Base-by-base conservation (phyloP, 53 echinoderm and acorn worm species). In the Mesocentrotus franciscanus region DNA sequence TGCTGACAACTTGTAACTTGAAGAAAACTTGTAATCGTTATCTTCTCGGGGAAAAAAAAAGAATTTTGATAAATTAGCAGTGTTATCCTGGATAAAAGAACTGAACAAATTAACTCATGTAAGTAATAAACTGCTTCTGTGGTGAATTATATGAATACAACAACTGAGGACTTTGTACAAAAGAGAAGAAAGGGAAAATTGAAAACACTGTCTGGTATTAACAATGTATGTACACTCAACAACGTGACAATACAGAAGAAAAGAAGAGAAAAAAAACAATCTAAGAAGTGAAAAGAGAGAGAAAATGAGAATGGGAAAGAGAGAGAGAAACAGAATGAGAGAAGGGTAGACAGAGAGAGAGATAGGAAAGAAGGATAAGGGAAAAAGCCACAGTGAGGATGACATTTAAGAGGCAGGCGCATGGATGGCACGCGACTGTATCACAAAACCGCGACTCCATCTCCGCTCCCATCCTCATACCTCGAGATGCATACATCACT, bases 341-440 rank as follows among this genome's bases (percentile, higher is more conserved):
- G 85, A 85, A 14, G 39, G 85, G 10, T 0, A 85, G 85, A 85
- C 8, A 85, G 36, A 5, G 56, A 56, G 17, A 49, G 56, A 29
- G n/a, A 1, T 14, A 0, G 10, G 60, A 14, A 60, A 89, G 89
- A 89, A 29, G 59, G 60, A 56, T 35, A 56, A 49, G 85, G 18
- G 0, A 90, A 60, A 90, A 30, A 90, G 60, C 32, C 4, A 59
- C 33, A 27, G 27, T 29, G 90, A 90, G 59, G 59, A 90, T 60
- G 36, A 81, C 81, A 81, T 81, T 42, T 81, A 81, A 8, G 81
- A 33, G 42, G 81, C 42, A 81, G 81, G 36, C 81, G 36, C 36
- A 81, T 81, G 42, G 36, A 10, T 42, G 22, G 42, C 81, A 81
- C 36, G 81, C 81, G 81, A 39, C 81, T 81, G 81, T 81, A 81